These are phyloP conservation scores for Eurystomus gularis DNA, from an alignment of 2,113 vertebrate genomes.

Conservation along the genomic window DNA sequence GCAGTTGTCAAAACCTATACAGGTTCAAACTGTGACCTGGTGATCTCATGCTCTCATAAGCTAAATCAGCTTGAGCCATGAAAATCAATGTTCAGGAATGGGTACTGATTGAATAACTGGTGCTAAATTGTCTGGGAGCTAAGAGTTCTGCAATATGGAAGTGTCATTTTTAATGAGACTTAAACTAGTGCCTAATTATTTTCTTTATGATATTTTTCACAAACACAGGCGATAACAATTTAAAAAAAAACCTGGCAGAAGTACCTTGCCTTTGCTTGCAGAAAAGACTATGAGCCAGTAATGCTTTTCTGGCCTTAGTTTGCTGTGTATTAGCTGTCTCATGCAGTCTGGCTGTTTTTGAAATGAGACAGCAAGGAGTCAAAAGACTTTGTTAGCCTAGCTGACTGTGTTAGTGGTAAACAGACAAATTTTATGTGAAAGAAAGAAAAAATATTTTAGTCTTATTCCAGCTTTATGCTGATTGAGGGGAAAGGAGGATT, in stretches of 20 bases:
- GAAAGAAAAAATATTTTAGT: neutral
- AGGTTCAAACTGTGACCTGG: neutral
- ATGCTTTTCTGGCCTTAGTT: neutral
- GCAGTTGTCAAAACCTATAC: neutral
- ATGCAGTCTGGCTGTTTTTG: neutral
- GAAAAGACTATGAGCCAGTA: neutral
- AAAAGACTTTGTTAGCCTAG: neutral
- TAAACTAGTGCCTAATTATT: neutral
- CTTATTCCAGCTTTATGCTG: neutral
- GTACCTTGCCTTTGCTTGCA: neutral
- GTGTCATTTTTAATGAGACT: neutral
- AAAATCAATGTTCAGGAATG: neutral
- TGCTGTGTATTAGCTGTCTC: neutral
- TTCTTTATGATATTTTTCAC: neutral
- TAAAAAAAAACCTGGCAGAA: neutral
- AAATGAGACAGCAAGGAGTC: neutral
- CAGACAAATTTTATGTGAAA: neutral
- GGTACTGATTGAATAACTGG: neutral
- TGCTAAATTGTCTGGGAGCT: neutral
- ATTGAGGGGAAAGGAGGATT: neutral
- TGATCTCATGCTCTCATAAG: neutral
- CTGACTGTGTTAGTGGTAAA: neutral
- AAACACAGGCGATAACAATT: neutral
- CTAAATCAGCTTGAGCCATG: neutral
- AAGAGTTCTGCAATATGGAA: neutral